A percentile compares a stretch with the other conserved stretches of the same genome.
Evolutionary conservation across 2,113 vertebrate species (phyloP).

Genomic region (Abramis brama): DNA sequence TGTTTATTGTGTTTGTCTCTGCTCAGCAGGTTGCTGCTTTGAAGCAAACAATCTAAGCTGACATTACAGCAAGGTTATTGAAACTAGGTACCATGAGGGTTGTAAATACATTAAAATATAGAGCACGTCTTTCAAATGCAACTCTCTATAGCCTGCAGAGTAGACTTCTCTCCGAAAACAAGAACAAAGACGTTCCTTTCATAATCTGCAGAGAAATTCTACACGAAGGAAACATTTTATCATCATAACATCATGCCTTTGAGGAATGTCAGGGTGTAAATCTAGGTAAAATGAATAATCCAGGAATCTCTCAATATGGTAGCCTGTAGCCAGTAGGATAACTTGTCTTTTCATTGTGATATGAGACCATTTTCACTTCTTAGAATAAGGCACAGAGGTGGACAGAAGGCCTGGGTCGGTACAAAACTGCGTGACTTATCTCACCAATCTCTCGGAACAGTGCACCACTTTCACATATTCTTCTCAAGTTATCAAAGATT

Average conservation of each 20-base stretch:
- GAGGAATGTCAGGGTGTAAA: background rate
- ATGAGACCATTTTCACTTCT: background rate
- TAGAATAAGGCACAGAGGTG: background rate
- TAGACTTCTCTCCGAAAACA: slow-evolving; percentile 1
- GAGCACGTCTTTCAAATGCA: slow-evolving; percentile 21
- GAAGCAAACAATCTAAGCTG: slow-evolving; percentile 42
- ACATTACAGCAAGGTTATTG: slow-evolving; percentile 40
- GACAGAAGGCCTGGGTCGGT: background rate
- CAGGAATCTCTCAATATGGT: background rate
- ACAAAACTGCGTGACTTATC: background rate
- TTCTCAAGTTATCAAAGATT: slow-evolving; percentile 54
- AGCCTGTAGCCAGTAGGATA: background rate
- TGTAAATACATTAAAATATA: slow-evolving; percentile 32
- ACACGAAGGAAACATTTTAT: background rate
- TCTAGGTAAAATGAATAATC: background rate
- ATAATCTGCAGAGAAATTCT: slow-evolving; percentile 16
- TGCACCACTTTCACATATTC: slow-evolving; percentile 36
- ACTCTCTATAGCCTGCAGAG: background rate
- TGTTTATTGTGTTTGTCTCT: slow-evolving; percentile 40
- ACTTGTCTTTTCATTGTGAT: slow-evolving; percentile 1
- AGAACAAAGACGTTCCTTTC: background rate
- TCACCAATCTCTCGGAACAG: slow-evolving; percentile 21
- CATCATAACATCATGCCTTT: slow-evolving; percentile 10
- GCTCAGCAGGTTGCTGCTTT: slow-evolving; percentile 20
- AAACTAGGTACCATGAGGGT: slow-evolving; percentile 24